A percentile compares a stretch with the other conserved stretches of the same genome.
Conservation (phyloP, 1,140 invertebrate genomes). For the Camponotus vicinus region DNA sequence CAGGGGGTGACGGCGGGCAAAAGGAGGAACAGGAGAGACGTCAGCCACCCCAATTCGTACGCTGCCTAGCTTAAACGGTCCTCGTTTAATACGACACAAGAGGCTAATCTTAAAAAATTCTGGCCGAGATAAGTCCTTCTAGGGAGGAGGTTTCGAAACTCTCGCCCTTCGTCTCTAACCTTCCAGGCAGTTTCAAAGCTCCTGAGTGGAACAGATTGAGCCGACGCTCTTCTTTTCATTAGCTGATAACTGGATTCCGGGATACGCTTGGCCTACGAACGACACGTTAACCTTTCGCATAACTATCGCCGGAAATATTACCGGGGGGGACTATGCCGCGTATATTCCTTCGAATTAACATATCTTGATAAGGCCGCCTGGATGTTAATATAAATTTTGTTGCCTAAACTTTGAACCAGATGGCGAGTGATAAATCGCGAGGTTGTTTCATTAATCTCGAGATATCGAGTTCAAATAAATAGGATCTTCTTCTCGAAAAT, state of each 20-base stretch:
- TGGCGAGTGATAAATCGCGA: slow-evolving; percentile 22
- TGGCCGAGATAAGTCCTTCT: slow-evolving; percentile 79
- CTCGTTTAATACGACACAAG: slow-evolving; percentile 84
- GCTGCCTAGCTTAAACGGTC: slow-evolving; percentile 78
- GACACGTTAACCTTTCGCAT: slow-evolving; percentile 79
- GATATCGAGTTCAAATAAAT: not conserved
- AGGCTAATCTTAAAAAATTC: slow-evolving; percentile 84
- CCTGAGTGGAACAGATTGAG: slow-evolving; percentile 73
- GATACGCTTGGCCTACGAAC: slow-evolving; percentile 82
- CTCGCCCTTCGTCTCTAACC: slow-evolving; percentile 59
- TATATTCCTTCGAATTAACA: slow-evolving; percentile 66
- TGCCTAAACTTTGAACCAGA: slow-evolving; percentile 14
- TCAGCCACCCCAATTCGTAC: slow-evolving; percentile 74
- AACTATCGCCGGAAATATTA: slow-evolving; percentile 60
- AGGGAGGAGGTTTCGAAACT: slow-evolving; percentile 69
- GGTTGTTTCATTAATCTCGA: slow-evolving; percentile 24
- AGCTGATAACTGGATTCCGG: slow-evolving; percentile 81
- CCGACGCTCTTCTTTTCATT: slow-evolving; percentile 83
- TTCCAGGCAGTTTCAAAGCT: slow-evolving; percentile 68
- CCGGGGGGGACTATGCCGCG: slow-evolving; percentile 44
- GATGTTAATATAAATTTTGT: slow-evolving; percentile 60
- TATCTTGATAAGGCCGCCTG: slow-evolving; percentile 70
- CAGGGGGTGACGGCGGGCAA: slow-evolving; percentile 59
- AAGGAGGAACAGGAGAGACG: slow-evolving; percentile 18
- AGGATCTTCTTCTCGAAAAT: not conserved